Evolutionary conservation across 2,113 vertebrate genomes (phyloP).

Genomic region (Chitala chitala): DNA sequence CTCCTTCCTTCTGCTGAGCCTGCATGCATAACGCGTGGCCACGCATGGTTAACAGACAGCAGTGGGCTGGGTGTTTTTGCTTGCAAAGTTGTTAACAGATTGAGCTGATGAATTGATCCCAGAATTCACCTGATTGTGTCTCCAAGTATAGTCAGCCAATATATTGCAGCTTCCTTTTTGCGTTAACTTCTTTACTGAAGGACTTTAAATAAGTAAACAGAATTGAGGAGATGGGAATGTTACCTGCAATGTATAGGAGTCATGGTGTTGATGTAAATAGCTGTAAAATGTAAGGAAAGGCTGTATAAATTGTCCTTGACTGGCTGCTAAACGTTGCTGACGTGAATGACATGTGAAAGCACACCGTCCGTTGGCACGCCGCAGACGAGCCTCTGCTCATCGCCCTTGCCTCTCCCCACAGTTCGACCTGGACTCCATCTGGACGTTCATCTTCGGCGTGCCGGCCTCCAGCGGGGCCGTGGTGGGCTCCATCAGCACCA

Average conservation of each 20-base stretch:
- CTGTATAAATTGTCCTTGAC: conserved; percentile 2
- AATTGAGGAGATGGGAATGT: too few species aligned
- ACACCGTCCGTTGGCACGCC: not conserved
- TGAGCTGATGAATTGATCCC: too few species aligned
- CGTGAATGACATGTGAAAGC: not conserved
- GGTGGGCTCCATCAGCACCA: conserved; percentile 81
- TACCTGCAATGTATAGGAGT: not conserved
- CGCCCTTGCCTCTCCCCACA: conserved; percentile 36
- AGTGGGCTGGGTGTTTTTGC: too few species aligned
- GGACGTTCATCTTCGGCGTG: conserved; percentile 94
- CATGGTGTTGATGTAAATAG: not conserved
- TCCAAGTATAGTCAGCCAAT: not conserved
- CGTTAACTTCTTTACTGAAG: too few species aligned
- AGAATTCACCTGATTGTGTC: too few species aligned
- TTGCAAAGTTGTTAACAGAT: too few species aligned
- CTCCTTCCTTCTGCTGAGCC: conserved; percentile 23
- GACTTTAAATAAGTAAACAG: too few species aligned
- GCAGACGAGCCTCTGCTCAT: not conserved
- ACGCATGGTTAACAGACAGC: not conserved
- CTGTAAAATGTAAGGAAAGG: not conserved
- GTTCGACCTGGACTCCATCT: conserved; percentile 98
- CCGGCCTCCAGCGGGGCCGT: conserved; percentile 86
- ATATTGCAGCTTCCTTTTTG: too few species aligned
- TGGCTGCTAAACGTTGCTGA: not conserved
- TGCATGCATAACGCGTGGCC: not conserved